Percentiles rank a stretch among this genome's conserved stretches.
These are phyloP conservation scores for Nothoprocta pentlandii DNA, from an alignment of 2,113 vertebrate species.

Conservation along the genomic window DNA sequence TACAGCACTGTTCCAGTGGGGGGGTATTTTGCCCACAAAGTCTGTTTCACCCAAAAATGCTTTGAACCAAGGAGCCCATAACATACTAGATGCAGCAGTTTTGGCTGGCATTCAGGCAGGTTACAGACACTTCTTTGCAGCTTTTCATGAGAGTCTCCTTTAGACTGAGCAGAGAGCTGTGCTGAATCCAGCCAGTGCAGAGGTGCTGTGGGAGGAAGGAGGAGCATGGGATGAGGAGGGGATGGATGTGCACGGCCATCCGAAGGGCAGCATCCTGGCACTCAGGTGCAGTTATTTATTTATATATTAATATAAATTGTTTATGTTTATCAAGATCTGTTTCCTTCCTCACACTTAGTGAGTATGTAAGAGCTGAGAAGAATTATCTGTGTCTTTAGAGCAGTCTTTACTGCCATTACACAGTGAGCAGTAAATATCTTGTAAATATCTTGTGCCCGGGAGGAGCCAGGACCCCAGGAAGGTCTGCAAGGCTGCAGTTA, in stretches of 20 bases:
- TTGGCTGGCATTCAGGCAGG: neutral
- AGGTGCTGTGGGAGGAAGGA: neutral
- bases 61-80: neutral
- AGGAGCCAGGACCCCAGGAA: neutral
- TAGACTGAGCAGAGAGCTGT: neutral
- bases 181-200: neutral
- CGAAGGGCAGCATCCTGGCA: neutral
- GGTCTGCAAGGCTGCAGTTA: neutral
- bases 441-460: neutral
- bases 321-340: too few species aligned
- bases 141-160: neutral
- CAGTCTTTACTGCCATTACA: neutral
- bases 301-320: too few species aligned
- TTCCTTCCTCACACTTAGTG: neutral
- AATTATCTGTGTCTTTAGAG: neutral
- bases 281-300: neutral
- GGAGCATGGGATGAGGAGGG: neutral
- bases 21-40: neutral
- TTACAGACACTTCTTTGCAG: neutral
- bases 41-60: neutral
- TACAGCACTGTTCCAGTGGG: neutral
- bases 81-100: neutral
- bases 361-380: neutral
- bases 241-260: neutral
- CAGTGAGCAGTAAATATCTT: neutral